Base-by-base conservation (phyloP, 2,797 vertebrate genomes). In the Halcyon badia region DNA sequence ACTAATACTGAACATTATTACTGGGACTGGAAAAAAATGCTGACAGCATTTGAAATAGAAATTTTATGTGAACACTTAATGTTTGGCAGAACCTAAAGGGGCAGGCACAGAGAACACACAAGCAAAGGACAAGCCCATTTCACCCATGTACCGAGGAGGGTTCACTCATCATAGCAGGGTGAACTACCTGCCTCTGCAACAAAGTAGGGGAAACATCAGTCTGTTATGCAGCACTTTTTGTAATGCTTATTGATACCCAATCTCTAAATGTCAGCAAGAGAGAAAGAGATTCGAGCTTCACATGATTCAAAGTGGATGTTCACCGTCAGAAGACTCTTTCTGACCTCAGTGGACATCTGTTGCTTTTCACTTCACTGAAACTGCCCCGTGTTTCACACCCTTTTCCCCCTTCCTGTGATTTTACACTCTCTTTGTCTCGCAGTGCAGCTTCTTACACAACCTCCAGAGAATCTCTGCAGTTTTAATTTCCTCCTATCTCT, bases 401-500 rank as follows among this genome's bases (percentile, higher is more conserved):
- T 41, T 56, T 51, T 48, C 16, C 62, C 72, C 72, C 48, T 73
- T 87, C 66, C 78, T 39, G 57, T 72, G 48, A 79, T 62, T 90
- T 79, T 82, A 88, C 35, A 84, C 77, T 42, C 57, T 30, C 80
- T 86, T 90, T 89, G 73, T 72, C 80, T 69, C 35, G 61, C 62
- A 83, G 20, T 48, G 58, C 35, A 94, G 80, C 39, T 73, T 69
- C 83, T 91, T 61, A 62, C 19, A 65, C 19, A 79, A 20, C 54
- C 85, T 73, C 88, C 51, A 69, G 56, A 66, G 86, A 93, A 65
- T 20, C 83, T 84, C 87, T 44, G 68, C 65, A 54, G n/a, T 57
- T 91, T 83, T 90, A 66, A 93, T 79, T 88, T 88, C 64, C 41
- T 91, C 54, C 68, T 56, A 17, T 73, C 76, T 54, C 80, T 71